A percentile compares a stretch with the other conserved stretches of the same genome.
These are phyloP conservation scores for Neodontobutis hainanensis DNA, from an alignment of 2,113 vertebrate species.

Conservation along the genomic window DNA sequence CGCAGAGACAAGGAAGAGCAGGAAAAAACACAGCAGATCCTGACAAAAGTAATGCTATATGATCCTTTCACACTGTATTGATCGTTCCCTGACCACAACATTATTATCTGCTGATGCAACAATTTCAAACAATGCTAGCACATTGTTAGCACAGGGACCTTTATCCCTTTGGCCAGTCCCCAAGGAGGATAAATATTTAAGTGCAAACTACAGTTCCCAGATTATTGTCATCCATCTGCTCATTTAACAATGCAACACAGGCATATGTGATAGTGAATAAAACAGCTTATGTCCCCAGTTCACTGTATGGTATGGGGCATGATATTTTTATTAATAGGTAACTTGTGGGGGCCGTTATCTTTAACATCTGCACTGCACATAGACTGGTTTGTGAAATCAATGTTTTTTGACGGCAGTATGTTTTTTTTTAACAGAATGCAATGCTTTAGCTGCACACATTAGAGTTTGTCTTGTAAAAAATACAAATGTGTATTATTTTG, in stretches of 20 bases:
- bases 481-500: too few relatives aligned
- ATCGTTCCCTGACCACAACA: conserved; percentile 12
- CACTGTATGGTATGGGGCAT: neutral
- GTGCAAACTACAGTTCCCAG: conserved; percentile 4
- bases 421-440: neutral
- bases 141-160: conserved; percentile 3
- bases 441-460: too few relatives aligned
- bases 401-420: too few relatives aligned
- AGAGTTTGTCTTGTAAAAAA: too few relatives aligned
- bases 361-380: neutral
- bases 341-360: neutral
- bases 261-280: neutral
- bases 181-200: conserved; percentile 19
- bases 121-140: neutral
- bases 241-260: conserved; percentile 5
- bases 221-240: conserved; percentile 11
- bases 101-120: conserved; percentile 8
- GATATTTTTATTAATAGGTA: neutral
- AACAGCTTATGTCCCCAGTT: neutral
- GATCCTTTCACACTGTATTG: conserved; percentile 2
- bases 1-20: too few relatives aligned
- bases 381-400: neutral
- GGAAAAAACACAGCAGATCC: too few relatives aligned
- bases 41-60: neutral
- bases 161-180: conserved; percentile 13